Evolutionary conservation across 35 echinoderm and acorn worm species (phyloP), one percentile per base, ranked within the genome.

Genomic region (Acanthaster planci): DNA sequence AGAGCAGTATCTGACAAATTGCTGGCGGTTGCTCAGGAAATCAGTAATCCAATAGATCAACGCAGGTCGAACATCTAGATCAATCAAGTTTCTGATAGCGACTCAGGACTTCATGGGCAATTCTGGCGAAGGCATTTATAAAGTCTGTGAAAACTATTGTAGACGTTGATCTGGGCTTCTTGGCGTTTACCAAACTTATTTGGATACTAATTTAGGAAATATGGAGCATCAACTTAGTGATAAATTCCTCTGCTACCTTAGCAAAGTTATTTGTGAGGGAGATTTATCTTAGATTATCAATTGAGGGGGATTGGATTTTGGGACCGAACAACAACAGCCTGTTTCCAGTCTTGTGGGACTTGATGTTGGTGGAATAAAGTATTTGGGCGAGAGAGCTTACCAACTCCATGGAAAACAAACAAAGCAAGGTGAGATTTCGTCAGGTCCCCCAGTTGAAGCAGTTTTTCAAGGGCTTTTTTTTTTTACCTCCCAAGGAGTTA

Each of bases 31-130:
- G 14, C 3, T 40, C 1, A 89, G 27, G 51, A 89, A 82, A 52
- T 51, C 83, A 18, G 34, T 38, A 26, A 90, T 53, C 80, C 80
- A 90, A 12, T 58, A 67, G 34, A 84, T 90, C 5, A 90, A 52
- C 1, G 68, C 37, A 14, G 40, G 44, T 68, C 87, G 60, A 51
- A 52, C 78, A 38, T 60, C 79, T 9, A 90, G 12, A 38, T 90
- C 39, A 0, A 84, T 38, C 9, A 90, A n/a, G 7, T 90, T 90
- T 38, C 8, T 58, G 37, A 90, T 83, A 9, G 67, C 80, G 19
- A 82, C 47, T 18, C 38, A n/a, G n/a, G n/a, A n/a, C n/a, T n/a
- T n/a, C 84, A 23, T 90, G 88, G 81, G 21, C 21, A 0, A 85
- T 85, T 31, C 60, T 7, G 36, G 37, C 83, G 40, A 85, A 85